phyloP scores from a whole-genome alignment of 2,113 vertebrate genomes.

The Lycaon pictus region DNA sequence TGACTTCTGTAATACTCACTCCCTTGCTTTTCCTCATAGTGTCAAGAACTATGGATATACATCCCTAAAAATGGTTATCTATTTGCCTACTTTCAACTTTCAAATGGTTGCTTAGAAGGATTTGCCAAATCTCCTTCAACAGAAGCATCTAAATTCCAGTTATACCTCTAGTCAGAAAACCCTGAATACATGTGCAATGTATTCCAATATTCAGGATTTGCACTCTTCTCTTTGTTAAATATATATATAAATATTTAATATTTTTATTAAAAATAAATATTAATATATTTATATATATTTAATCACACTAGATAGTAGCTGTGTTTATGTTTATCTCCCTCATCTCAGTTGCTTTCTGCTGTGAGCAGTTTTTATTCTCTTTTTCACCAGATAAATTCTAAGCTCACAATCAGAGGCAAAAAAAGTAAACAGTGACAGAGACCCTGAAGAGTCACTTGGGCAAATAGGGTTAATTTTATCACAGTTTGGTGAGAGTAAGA shows the following conservation, averaged over 20 bases:
- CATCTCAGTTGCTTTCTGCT: neutral
- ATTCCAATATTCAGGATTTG: rapidly evolving
- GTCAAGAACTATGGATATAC: rapidly evolving
- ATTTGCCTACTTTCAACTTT: neutral
- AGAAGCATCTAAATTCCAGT: neutral
- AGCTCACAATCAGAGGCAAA: constrained; percentile 65
- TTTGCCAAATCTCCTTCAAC: neutral
- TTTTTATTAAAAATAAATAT: too few relatives aligned
- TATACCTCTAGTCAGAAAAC: too few relatives aligned
- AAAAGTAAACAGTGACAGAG: constrained; percentile 72
- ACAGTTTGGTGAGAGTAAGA: constrained; percentile 48
- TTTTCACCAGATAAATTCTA: constrained; percentile 76
- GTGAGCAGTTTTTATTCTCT: neutral
- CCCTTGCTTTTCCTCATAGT: neutral
- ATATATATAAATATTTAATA: neutral
- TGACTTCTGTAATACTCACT: neutral
- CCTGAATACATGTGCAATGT: rapidly evolving
- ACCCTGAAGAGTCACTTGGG: constrained; percentile 49
- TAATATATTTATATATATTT: neutral
- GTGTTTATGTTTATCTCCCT: neutral
- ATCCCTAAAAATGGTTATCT: rapidly evolving
- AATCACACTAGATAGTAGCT: neutral
- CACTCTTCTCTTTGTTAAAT: neutral
- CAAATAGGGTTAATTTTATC: constrained; percentile 25
- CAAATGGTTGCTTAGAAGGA: too few relatives aligned